Evolutionary conservation across 2,888 invertebrate genomes (phyloP).

Genomic region (Melieria crassipennis): DNA sequence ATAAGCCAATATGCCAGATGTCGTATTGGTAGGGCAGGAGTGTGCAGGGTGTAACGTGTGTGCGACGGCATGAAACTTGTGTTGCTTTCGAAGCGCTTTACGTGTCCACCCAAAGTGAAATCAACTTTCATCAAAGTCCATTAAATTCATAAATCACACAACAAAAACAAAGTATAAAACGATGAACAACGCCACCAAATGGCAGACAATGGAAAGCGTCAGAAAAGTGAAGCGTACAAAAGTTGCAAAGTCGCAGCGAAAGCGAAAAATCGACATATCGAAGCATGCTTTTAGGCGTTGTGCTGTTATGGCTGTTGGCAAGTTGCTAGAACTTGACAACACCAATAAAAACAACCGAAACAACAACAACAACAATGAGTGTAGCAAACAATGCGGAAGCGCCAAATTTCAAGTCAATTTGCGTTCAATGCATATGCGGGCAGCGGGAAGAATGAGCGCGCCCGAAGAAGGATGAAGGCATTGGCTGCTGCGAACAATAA

Average conservation of each 20-base stretch:
- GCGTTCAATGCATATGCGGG: slow-evolving; percentile 34
- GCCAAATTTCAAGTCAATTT: slow-evolving; percentile 35
- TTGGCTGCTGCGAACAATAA: too few species aligned
- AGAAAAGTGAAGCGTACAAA: slow-evolving; percentile 6
- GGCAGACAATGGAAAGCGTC: neutral
- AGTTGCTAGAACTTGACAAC: neutral
- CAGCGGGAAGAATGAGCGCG: neutral
- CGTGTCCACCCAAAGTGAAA: slow-evolving; percentile 15
- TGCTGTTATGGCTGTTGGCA: neutral
- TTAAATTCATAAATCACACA: slow-evolving; percentile 62
- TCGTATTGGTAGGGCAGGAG: too few species aligned
- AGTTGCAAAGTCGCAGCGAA: neutral
- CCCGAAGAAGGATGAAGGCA: too few species aligned
- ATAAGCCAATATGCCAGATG: neutral
- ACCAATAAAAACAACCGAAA: neutral
- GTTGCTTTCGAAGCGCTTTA: neutral
- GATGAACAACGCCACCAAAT: neutral
- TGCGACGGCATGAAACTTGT: neutral
- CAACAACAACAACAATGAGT: slow-evolving; percentile 19
- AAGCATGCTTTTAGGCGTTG: neutral
- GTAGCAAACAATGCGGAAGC: slow-evolving; percentile 13
- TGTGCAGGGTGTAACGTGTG: too few species aligned
- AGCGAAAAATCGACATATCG: neutral
- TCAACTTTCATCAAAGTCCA: slow-evolving; percentile 54
- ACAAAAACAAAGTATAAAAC: slow-evolving; percentile 29